phyloP scores from a whole-genome alignment of 1,140 invertebrate species.

The Heliconius melpomene region DNA sequence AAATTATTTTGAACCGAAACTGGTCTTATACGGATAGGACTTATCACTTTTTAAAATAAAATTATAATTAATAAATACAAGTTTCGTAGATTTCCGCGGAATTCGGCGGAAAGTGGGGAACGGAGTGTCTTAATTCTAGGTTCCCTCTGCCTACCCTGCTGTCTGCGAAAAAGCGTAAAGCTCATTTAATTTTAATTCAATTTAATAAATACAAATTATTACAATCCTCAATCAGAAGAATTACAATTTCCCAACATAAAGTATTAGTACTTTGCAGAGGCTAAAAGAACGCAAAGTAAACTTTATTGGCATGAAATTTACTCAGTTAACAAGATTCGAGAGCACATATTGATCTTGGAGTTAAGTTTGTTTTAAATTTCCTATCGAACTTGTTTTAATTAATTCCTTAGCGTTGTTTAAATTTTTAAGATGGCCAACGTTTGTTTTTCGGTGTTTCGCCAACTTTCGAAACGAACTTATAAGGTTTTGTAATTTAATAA shows the following conservation, averaged over 20 bases:
- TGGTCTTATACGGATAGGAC: not conserved
- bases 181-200: no score
- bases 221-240: not conserved
- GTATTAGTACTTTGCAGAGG: conserved; percentile 16
- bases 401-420: conserved; percentile 31
- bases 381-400: conserved; percentile 40
- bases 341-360: conserved; percentile 43
- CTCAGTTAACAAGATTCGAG: conserved; percentile 41
- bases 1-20: not conserved
- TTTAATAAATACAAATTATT: not conserved
- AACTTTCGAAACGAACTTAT: not conserved
- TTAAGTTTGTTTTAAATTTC: conserved; percentile 43
- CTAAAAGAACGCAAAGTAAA: conserved; percentile 31
- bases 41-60: not conserved
- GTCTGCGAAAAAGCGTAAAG: no score
- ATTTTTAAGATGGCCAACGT: conserved; percentile 33
- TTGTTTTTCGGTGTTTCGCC: conserved; percentile 19
- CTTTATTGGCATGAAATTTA: conserved; percentile 37
- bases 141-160: not conserved
- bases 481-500: conserved; percentile 10
- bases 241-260: conserved; percentile 29
- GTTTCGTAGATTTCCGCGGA: no score
- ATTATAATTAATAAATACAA: no score
- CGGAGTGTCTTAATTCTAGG: not conserved
- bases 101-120: not conserved